Evolutionary conservation across 2,888 invertebrate species (phyloP).

Genomic region (Anaspis maculata): DNA sequence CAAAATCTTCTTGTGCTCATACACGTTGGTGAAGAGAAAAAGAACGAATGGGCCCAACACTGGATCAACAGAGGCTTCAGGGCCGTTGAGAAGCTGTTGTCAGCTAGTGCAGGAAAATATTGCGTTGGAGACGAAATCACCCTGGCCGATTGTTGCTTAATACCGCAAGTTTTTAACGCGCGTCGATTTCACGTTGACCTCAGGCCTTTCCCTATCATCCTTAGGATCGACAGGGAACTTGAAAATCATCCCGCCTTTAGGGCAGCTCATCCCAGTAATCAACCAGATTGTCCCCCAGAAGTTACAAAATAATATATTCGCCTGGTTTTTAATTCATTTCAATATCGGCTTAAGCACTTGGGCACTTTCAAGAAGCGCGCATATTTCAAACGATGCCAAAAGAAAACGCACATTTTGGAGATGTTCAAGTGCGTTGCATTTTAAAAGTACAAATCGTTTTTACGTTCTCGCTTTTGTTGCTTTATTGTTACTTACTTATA

Average conservation of each 20-base stretch:
- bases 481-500: no score
- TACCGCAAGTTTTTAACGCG: slow-evolving; percentile 94
- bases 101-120: slow-evolving; percentile 79
- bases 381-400: no score
- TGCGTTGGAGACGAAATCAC: slow-evolving; percentile 91
- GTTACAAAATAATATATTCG: slow-evolving; percentile 11
- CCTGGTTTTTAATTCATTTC: no score
- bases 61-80: slow-evolving; percentile 87
- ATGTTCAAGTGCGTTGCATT: no score
- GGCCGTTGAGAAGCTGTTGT: slow-evolving; percentile 81
- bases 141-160: slow-evolving; percentile 88
- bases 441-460: no score
- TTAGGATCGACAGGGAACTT: slow-evolving; percentile 77
- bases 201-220: slow-evolving; percentile 80
- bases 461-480: no score
- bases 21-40: slow-evolving; percentile 80
- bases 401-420: no score
- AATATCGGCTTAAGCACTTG: no score
- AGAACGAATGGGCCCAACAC: slow-evolving; percentile 87
- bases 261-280: slow-evolving; percentile 82
- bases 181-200: slow-evolving; percentile 89
- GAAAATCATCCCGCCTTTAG: slow-evolving; percentile 85
- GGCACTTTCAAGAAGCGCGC: no score
- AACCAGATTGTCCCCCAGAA: slow-evolving; percentile 89
- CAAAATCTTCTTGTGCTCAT: slow-evolving; percentile 87